Evolutionary conservation across 2,797 vertebrate genomes (phyloP).

Genomic region (Microchirus variegatus): DNA sequence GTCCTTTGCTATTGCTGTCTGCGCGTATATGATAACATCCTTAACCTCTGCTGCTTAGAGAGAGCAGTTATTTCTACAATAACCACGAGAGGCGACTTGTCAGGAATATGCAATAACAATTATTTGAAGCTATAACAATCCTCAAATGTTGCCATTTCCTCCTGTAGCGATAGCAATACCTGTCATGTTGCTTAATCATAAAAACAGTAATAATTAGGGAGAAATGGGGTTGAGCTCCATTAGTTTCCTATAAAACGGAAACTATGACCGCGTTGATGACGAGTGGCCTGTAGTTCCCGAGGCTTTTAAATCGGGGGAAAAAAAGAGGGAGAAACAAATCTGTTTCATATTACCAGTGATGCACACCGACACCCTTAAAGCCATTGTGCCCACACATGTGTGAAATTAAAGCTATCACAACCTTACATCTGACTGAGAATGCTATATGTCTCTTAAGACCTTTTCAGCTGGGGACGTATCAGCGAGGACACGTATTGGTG

Average conservation of each 20-base stretch:
- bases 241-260: slow-evolving; percentile 20
- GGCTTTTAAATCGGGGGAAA: slow-evolving; percentile 1
- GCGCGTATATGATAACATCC: too few relatives aligned
- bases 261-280: slow-evolving; percentile 28
- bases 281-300: slow-evolving; percentile 37
- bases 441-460: slow-evolving; percentile 72
- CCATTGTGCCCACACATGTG: slow-evolving; percentile 74
- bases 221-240: not conserved
- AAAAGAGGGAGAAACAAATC: slow-evolving; percentile 56
- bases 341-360: slow-evolving; percentile 55
- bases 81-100: slow-evolving; percentile 1
- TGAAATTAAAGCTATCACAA: slow-evolving; percentile 80
- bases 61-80: not conserved
- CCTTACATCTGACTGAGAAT: slow-evolving; percentile 70
- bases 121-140: too few relatives aligned
- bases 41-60: not conserved
- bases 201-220: slow-evolving; percentile 12
- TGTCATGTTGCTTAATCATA: slow-evolving; percentile 14
- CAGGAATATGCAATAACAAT: slow-evolving; percentile 1
- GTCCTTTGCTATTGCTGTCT: too few relatives aligned
- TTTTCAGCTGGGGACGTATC: slow-evolving; percentile 59
- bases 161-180: slow-evolving; percentile 2
- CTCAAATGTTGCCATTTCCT: not conserved
- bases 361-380: slow-evolving; percentile 53
- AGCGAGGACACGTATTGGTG: slow-evolving; percentile 64